Evolutionary conservation across 2,888 invertebrate genomes (phyloP), one percentile per base, ranked within the genome.

Genomic region (Dendrolimus houi): DNA sequence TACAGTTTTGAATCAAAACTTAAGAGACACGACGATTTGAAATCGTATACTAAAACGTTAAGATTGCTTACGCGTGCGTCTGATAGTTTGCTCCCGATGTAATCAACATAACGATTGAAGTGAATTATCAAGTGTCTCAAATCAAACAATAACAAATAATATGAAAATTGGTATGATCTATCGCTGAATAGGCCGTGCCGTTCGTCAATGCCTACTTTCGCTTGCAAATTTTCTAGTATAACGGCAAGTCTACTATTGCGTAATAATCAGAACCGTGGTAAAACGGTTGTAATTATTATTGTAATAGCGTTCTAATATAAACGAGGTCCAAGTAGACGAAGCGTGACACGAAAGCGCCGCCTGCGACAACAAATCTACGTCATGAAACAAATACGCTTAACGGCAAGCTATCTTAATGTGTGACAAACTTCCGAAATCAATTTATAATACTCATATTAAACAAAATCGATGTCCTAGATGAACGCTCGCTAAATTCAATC

Each of bases 241-340:
- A 66, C 70, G 62, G 63, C 63, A 66, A 67, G 62, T 66, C 61
- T 61, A 59, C 56, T 58, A 68, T 81, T 82, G 66, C 72, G 80
- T 69, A 82, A 81, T 67, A 67, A 64, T 69, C 67, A 73, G 73
- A 75, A 79, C 71, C 74, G 72, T 74, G 66, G 75, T 78, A 82
- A 47, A 81, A 81, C 74, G 75, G 72, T 80, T 77, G 79, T 79
- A 80, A 83, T 83, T 82, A 81, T 84, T 79, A 83, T 83, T 84
- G 77, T 81, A 81, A 84, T 81, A 78, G 77, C 78, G 77, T 79
- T 81, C 75, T 78, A 76, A 83, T 83, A 76, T 79, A 75, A 79
- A 79, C 72, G 72, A 76, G 72, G 74, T 66, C 71, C 72, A 70
- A 71, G 71, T 64, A 66, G 64, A 57, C 59, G 64, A 67, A 68